A percentile compares a stretch with the other conserved stretches of the same genome.
Conservation (phyloP, 2,113 vertebrate genomes). For the Poeciliopsis prolifica region DNA sequence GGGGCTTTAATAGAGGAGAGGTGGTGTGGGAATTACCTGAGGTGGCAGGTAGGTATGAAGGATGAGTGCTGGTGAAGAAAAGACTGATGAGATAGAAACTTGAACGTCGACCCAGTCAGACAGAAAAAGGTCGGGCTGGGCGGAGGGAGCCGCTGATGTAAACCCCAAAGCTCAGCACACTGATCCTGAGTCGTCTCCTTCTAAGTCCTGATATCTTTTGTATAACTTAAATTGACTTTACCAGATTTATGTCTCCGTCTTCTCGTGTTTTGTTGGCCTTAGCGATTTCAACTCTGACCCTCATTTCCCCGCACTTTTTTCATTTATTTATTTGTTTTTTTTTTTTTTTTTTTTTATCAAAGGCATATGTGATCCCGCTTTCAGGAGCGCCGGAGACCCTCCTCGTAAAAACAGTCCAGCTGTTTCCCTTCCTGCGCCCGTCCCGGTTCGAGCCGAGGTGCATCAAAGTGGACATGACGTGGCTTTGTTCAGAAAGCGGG, state of each 20-base stretch:
- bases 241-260: constrained; percentile 65
- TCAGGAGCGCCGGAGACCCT: constrained; percentile 42
- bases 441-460: constrained; percentile 35
- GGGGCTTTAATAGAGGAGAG: constrained; percentile 22
- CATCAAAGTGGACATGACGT: constrained; percentile 34
- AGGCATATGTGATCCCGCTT: constrained; percentile 68
- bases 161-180: constrained; percentile 34
- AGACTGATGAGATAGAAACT: constrained; percentile 65
- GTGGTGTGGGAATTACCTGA: constrained; percentile 50
- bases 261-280: constrained; percentile 65
- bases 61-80: constrained; percentile 52
- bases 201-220: constrained; percentile 62
- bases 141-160: constrained; percentile 24
- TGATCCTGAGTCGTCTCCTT: constrained; percentile 68
- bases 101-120: constrained; percentile 45
- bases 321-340: background rate
- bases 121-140: constrained; percentile 19
- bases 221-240: constrained; percentile 72
- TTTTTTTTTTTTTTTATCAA: constrained; percentile 54
- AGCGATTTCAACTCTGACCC: constrained; percentile 69
- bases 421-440: constrained; percentile 44
- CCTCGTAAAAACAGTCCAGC: constrained; percentile 48
- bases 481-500: constrained; percentile 41
- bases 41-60: constrained; percentile 48
- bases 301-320: constrained; percentile 42